Evolutionary conservation across 2,888 invertebrate genomes (phyloP), one percentile per base, ranked within the genome.

Genomic region (Drosophila acutilabella): DNA sequence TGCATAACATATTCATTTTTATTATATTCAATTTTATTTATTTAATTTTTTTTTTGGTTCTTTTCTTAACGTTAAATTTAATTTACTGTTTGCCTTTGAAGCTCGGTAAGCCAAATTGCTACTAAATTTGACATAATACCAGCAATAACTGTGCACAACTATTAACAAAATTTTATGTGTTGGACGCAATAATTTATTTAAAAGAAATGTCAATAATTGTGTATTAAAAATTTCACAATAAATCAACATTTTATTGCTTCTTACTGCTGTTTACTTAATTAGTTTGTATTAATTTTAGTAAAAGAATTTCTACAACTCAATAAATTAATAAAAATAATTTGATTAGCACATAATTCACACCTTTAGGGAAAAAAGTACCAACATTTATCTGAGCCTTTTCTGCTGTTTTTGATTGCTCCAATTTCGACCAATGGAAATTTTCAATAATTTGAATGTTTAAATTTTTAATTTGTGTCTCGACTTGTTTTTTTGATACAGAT

Each of bases 341-440:
- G 23, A 18, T 45, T 26, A 40, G 14, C 30, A n/a, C 30, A 36
- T n/a, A 51, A 51, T 71, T 74, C 57, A 30, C 71, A 74, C 65
- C 71, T 71, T 40, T 45, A 1, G 14, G 11, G 4, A 4, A 64
- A 42, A 33, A 33, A 33, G 14, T 26, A 38, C 11, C 33, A 45
- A 38, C 3, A 54, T 50, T 54, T 23, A n/a, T 42, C 26, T 26
- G 38, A 26, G 42, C 1, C 26, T 16, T 26, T 60, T 30, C 40
- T 30, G 52, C 45, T 33, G 18, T 62, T 57, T 30, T 56, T 45
- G 42, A 44, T 62, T 57, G 72, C 57, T 71, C 60, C 59, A 73
- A 71, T 52, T 83, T 67, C 45, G 54, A 58, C 84, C 71, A 74
- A 87, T 83, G 82, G 87, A 82, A 88, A 83, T 77, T 84, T 81